Evolutionary conservation across 2,113 vertebrate species (phyloP), one percentile per base, ranked within the genome.

Genomic region (Trochalopteron elliotii): DNA sequence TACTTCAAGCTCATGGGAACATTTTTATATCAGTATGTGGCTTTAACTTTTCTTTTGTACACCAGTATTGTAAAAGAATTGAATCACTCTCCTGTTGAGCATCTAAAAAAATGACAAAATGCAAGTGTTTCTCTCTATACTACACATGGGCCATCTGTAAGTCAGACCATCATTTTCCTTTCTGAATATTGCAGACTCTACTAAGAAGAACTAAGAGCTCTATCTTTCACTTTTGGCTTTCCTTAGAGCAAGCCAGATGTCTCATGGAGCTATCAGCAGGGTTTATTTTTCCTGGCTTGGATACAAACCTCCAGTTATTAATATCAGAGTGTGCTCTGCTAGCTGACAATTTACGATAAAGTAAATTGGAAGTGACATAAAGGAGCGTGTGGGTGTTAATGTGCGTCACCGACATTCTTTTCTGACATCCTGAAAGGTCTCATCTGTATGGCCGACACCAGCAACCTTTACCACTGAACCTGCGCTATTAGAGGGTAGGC

Each of bases 321-420:
- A 97, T 98, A 98, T 96, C 93, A 93, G 94, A 60, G 61, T 91
- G 84, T 96, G 94, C 95, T 96, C 95, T 97, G 92, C 93, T 98
- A 96, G 97, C 97, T 98, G 98, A 98, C 97, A 98, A 97, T 97
- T 98, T 97, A 97, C 98, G 93, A 96, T 97, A 98, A 98, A 97
- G 94, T 96, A 98, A 98, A 98, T 98, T 97, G 93, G 72, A 98
- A 97, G 91, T 97, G 98, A 97, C 97, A 98, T 95, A 95, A 97
- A 97, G 93, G 95, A 97, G 95, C 16, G 2, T 95, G 96, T 97
- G 97, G 97, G 95, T 98, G 97, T 97, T 98, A 97, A 97, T 97
- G 92, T 97, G 92, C 76, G 1, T 98, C 97, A 98, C 94, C 16
- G 6, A 95, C 90, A 94, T 97, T 97, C 95, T 97, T 97, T 97